phyloP scores from a whole-genome alignment of 2,113 vertebrate genomes.

The Plotosus lineatus region DNA sequence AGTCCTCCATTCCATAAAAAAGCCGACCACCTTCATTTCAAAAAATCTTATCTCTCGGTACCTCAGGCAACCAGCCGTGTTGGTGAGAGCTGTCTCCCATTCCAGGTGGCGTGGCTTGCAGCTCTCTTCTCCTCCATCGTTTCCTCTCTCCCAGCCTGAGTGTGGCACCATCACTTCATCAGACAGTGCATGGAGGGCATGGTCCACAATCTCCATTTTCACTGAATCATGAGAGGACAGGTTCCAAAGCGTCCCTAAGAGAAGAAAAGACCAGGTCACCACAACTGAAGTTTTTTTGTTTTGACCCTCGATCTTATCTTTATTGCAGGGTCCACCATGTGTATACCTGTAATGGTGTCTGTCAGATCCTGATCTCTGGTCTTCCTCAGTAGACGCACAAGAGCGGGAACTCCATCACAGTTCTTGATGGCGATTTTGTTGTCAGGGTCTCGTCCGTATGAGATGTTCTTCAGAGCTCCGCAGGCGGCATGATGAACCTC shows the following conservation, averaged over 20 bases:
- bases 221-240: conserved; percentile 94
- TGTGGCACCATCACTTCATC: conserved; percentile 90
- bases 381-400: conserved; percentile 86
- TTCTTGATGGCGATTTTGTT: conserved; percentile 98
- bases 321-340: neutral
- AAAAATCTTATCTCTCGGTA: no score
- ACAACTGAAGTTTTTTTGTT: neutral
- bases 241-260: conserved; percentile 92
- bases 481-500: conserved; percentile 93
- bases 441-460: conserved; percentile 87
- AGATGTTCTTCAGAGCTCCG: conserved; percentile 95
- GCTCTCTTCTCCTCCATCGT: conserved; percentile 76
- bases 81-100: conserved; percentile 92
- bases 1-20: neutral
- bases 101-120: conserved; percentile 90
- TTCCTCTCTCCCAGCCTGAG: conserved; percentile 86
- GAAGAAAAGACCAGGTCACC: neutral
- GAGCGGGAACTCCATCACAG: conserved; percentile 89
- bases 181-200: conserved; percentile 85
- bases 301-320: neutral
- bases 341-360: conserved; percentile 89
- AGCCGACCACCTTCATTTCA: no score
- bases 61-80: conserved; percentile 95
- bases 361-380: conserved; percentile 88
- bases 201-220: conserved; percentile 97